phyloP scores from a whole-genome alignment of 2,797 vertebrate genomes.

The Pseudomugil tenellus region DNA sequence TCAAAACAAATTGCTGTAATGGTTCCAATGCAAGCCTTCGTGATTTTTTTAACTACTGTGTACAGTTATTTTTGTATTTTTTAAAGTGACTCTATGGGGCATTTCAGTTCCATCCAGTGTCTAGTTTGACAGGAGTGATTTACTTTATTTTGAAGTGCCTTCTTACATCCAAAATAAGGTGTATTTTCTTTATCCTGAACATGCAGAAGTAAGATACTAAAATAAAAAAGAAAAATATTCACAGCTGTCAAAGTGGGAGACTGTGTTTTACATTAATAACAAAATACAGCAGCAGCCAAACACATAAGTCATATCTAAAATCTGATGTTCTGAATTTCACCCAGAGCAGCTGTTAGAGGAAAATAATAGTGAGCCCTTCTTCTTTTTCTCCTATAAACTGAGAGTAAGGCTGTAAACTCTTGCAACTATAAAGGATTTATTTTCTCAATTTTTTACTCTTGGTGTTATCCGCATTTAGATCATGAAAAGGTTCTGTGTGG shows the following conservation, averaged over 20 bases:
- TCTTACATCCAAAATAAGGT: not conserved
- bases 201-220: not conserved
- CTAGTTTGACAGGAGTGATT: conserved; percentile 2
- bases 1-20: too few species aligned
- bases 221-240: conserved; percentile 2
- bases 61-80: too few species aligned
- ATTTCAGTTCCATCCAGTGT: too few species aligned
- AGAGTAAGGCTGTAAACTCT: not conserved
- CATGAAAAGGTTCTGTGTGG: not conserved
- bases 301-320: not conserved
- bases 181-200: conserved; percentile 7
- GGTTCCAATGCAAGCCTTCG: too few species aligned
- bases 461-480: not conserved
- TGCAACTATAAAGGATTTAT: not conserved
- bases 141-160: not conserved
- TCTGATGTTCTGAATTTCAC: not conserved
- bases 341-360: not conserved
- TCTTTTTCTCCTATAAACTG: not conserved
- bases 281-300: not conserved
- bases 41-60: too few species aligned
- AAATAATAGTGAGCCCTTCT: conserved; percentile 1
- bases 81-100: too few species aligned
- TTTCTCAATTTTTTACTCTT: not conserved
- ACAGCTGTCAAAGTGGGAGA: not conserved
- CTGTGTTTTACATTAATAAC: not conserved